Conservation (phyloP, 2,113 vertebrate genomes). For the Hypanus sabinus region DNA sequence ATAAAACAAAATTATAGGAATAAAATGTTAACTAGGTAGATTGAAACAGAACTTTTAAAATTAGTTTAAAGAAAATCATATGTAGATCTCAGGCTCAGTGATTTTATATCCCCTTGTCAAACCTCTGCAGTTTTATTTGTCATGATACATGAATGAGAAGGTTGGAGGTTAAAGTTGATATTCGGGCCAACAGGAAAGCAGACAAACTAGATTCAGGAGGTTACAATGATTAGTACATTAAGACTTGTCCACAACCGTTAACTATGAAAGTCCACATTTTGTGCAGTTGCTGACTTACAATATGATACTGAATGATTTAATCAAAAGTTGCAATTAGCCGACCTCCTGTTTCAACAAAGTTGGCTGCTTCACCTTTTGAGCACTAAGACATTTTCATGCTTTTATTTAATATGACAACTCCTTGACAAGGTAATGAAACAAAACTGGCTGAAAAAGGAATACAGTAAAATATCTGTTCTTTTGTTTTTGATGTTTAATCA, state of each 20-base stretch:
- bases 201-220: constrained; percentile 71
- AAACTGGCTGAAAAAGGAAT: constrained; percentile 26
- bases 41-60: constrained; percentile 54
- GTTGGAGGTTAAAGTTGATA: constrained; percentile 91
- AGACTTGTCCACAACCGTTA: constrained; percentile 64
- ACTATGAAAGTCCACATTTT: constrained; percentile 53
- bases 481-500: constrained; percentile 31
- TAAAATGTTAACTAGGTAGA: constrained; percentile 60
- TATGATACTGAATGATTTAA: constrained; percentile 61
- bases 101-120: constrained; percentile 70
- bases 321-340: constrained; percentile 57
- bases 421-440: constrained; percentile 54
- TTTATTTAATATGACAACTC: constrained; percentile 57
- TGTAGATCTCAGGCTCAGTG: constrained; percentile 62
- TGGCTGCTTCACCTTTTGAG: constrained; percentile 47
- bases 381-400: constrained; percentile 52
- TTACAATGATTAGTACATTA: constrained; percentile 71
- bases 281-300: constrained; percentile 51
- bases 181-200: constrained; percentile 75
- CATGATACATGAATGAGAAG: constrained; percentile 73
- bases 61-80: constrained; percentile 61
- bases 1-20: constrained; percentile 47
- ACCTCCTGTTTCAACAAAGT: constrained; percentile 54
- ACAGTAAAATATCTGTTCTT: constrained; percentile 24
- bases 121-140: constrained; percentile 70